Conservation (phyloP, 2,113 vertebrate genomes). For the Otus sunia region DNA sequence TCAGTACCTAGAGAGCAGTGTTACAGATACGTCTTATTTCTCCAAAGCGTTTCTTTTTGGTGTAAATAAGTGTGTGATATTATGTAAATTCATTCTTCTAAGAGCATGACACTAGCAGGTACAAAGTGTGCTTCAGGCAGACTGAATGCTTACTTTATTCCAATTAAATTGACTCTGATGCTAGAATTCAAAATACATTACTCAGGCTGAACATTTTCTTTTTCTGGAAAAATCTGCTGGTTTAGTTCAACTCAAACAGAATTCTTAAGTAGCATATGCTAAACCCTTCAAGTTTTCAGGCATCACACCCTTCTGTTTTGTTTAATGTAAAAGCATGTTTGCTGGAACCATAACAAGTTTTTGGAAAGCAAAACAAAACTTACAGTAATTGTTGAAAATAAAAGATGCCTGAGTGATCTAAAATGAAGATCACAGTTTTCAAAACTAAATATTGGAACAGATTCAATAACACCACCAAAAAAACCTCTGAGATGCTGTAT, state of each 20-base stretch:
- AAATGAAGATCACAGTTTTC: background rate
- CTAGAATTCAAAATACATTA: slow-evolving; percentile 18
- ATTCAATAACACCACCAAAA: background rate
- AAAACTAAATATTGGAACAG: background rate
- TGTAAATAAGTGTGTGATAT: background rate
- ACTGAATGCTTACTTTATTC: slow-evolving; percentile 33
- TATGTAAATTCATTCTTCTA: slow-evolving; percentile 31
- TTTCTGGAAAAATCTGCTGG: background rate
- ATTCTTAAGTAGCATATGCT: slow-evolving; percentile 14
- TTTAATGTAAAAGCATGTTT: background rate
- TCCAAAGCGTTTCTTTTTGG: background rate
- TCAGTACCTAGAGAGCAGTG: background rate
- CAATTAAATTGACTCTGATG: slow-evolving; percentile 13
- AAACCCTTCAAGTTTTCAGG: background rate
- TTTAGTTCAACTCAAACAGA: slow-evolving; percentile 46
- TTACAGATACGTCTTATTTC: background rate
- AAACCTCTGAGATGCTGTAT: background rate
- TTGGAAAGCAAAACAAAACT: background rate
- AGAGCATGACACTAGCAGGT: slow-evolving; percentile 5
- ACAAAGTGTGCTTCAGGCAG: slow-evolving; percentile 45
- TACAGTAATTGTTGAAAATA: background rate
- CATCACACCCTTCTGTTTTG: background rate
- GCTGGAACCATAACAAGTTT: background rate
- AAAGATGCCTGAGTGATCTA: background rate
- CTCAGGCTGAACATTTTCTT: background rate